phyloP scores from a whole-genome alignment of 2,888 invertebrate genomes.

The Cheilosia urbana region DNA sequence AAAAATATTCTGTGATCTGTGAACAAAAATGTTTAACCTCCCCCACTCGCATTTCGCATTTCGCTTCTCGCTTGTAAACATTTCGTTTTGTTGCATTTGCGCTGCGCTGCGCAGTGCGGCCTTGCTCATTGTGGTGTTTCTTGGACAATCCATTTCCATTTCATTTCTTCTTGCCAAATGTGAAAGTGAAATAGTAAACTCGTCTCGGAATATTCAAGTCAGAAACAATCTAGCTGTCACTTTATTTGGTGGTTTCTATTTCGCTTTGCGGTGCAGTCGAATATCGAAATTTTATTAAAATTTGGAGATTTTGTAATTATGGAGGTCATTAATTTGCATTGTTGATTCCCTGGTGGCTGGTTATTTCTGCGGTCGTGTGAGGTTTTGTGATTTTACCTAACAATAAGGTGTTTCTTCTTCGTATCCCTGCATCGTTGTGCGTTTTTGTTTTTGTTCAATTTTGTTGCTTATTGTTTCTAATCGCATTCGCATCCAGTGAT shows the following conservation, averaged over 20 bases:
- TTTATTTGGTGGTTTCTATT: neutral
- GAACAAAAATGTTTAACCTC: neutral
- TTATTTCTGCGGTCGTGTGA: neutral
- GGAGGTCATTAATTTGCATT: neutral
- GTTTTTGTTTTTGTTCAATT: constrained; percentile 6
- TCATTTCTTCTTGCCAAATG: neutral
- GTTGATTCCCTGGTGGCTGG: neutral
- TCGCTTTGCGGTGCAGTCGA: neutral
- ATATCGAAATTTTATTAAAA: neutral
- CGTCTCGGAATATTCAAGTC: too few relatives aligned
- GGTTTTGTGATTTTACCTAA: neutral
- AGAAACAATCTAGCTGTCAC: neutral
- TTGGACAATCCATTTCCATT: neutral
- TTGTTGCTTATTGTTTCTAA: constrained; percentile 1
- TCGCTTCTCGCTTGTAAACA: constrained; percentile 64
- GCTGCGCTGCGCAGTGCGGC: constrained; percentile 8
- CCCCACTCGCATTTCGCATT: constrained; percentile 26
- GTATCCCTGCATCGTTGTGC: neutral
- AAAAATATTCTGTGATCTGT: too few relatives aligned
- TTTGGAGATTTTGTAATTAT: constrained; percentile 11
- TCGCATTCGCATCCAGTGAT: neutral
- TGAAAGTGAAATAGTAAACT: too few relatives aligned
- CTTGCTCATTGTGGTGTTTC: neutral
- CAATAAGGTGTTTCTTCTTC: neutral
- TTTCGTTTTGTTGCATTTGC: constrained; percentile 2